phyloP scores from a whole-genome alignment of 1,140 invertebrate species.

The Temnothorax nylanderi region DNA sequence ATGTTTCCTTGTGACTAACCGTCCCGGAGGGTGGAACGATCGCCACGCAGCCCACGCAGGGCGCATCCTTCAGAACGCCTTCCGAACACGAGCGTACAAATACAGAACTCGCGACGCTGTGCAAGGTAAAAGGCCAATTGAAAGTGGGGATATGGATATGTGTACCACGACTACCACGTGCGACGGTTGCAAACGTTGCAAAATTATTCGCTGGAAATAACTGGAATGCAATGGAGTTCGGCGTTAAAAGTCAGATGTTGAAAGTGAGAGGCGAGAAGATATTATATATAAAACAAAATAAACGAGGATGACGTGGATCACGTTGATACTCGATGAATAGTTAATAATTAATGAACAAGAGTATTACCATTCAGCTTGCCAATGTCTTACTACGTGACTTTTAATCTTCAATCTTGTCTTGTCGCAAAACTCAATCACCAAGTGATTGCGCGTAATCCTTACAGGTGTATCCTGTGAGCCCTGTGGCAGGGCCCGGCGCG shows the following conservation, averaged over 20 bases:
- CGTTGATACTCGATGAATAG: not conserved
- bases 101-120: conserved; percentile 84
- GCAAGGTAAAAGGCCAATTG: conserved; percentile 78
- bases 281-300: not conserved
- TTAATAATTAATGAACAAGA: not conserved
- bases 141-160: not conserved
- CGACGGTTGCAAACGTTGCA: no score
- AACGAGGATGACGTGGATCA: not conserved
- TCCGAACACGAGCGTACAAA: conserved; percentile 80
- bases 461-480: conserved; percentile 85
- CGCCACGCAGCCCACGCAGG: conserved; percentile 55
- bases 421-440: not conserved
- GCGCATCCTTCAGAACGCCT: conserved; percentile 68
- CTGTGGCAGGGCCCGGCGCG: conserved; percentile 91
- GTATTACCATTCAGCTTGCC: not conserved
- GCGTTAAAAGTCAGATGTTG: not conserved
- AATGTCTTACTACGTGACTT: not conserved
- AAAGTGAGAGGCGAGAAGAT: not conserved
- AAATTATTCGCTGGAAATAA: not conserved
- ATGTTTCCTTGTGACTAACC: conserved; percentile 79
- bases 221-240: not conserved
- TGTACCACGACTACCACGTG: no score
- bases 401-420: not conserved
- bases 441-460: not conserved
- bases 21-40: conserved; percentile 72